These are phyloP conservation scores for Xanthorhoe designata DNA, from an alignment of 2,888 invertebrate genomes.

Conservation along the genomic window DNA sequence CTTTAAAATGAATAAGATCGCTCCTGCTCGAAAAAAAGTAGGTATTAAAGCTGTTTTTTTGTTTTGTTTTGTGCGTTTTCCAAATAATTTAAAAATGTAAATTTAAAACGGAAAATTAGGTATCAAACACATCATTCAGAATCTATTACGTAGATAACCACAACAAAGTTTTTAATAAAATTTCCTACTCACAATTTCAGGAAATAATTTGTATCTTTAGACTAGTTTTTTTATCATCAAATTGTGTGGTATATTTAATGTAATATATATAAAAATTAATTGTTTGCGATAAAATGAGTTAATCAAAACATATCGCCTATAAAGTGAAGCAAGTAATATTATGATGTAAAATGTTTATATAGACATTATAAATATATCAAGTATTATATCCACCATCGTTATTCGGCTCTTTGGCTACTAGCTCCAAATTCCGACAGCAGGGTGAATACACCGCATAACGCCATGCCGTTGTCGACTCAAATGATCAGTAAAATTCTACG, in stretches of 20 bases:
- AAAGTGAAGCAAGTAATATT: constrained; percentile 3
- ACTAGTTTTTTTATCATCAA: not conserved
- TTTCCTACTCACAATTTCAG: no score
- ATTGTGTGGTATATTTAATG: not conserved
- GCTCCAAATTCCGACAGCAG: constrained; percentile 10
- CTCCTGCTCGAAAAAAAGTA: no score
- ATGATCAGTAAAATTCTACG: constrained; percentile 30
- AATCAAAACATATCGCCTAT: not conserved
- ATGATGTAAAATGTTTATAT: constrained; percentile 6
- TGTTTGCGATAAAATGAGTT: not conserved
- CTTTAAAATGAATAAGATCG: no score
- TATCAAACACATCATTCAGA: no score
- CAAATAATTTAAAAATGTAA: no score
- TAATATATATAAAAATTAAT: not conserved
- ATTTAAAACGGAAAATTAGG: no score
- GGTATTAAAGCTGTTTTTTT: no score
- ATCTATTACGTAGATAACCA: no score
- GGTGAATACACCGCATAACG: constrained; percentile 18
- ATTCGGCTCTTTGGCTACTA: constrained; percentile 9
- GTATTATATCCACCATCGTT: constrained; percentile 8
- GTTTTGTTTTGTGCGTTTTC: no score
- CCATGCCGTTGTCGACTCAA: constrained; percentile 17
- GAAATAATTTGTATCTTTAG: not conserved
- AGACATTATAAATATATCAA: constrained; percentile 13
- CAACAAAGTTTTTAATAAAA: no score